Base-by-base conservation (phyloP, 2,113 vertebrate species). In the Apistogramma diplotaenia region DNA sequence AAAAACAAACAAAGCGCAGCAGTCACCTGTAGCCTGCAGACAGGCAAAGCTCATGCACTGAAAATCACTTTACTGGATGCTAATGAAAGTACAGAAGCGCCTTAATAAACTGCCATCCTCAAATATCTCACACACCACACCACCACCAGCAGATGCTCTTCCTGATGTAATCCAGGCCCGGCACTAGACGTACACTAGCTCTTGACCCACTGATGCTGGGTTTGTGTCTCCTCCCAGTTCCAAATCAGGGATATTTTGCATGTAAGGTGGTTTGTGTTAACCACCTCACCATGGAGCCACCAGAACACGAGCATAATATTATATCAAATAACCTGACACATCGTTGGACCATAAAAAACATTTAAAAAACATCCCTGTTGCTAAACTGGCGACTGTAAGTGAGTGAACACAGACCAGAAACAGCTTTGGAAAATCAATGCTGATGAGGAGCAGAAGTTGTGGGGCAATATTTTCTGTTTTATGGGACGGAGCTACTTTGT, bases 1-100 rank as follows among this genome's bases (percentile, higher is more conserved):
- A 85, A 85, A 88, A 49, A 1, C 60, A 71, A 82, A 78, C 21
- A 78, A 56, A 25, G 1, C 58, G 70, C 4, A 74, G 15, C 4
- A 27, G 13, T 74, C 70, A 29, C 59, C 13, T 59, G 35, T 13
- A 15, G n/a, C 8, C 18, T 53, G 4, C 15, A 8, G 21, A 27
- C 37, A 27, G 16, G 29, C 5, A 31, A 31, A 70, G 7, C 1
- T 46, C 40, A 18, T 70, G 23, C 8, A 62, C 5, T 37, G 21
- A 54, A 19, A 76, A 6, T 27, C 10, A 67, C 23, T 11, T 67
- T 40, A 25, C 62, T 49, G 10, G 62, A 67, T 49, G 43, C 40
- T 67, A 67, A 27, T 15, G 40, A 46, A 13, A 46, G 13, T 15
- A 46, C 40, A 46, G 40, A 4, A 46, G 12, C 15, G 13, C 2